Base-by-base conservation (phyloP, 2,797 vertebrate genomes). In the Simalia tracyae region DNA sequence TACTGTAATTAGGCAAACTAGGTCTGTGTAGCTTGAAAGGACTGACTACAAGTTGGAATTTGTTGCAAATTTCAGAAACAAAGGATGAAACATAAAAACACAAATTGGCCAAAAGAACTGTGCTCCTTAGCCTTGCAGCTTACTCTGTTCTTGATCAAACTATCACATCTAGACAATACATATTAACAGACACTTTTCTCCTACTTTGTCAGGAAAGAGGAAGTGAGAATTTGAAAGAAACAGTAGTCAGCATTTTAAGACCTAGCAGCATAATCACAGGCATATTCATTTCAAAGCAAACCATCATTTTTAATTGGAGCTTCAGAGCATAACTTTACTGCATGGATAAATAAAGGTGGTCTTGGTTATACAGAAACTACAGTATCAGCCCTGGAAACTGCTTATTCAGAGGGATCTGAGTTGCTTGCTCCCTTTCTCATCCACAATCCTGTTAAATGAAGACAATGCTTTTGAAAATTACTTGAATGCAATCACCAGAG, bases 211-310 rank as follows among this genome's bases (percentile, higher is more conserved):
- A 95, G 91, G 94, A 94, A 96, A 96, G 93, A 95, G 95, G 95
- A 97, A 97, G 94, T 68, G 93, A 96, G 86, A 96, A 68, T 85
- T 94, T n/a, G 19, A 50, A 87, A 92, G 89, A 92, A 91, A 89
- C 14, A 89, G 86, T 64, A 86, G 88, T n/a, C 81, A 86, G 31
- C 31, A 72, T 89, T 89, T 46, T 72, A 72, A 86, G 42, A 61
- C 42, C 54, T 85, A 61, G n/a, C 26, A 87, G 63, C 84, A 72
- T 56, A 57, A 28, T 59, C 63, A 36, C 2, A 19, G 60, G 42
- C 36, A 56, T 24, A 1, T 63, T 63, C 59, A 63, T 46, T 81
- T 76, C 50, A 28, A 87, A 87, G 19, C 28, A 50, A 17, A 1
- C 57, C 15, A 54, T 19, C 57, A 42, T 76, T 12, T 88, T 81